Conservation (phyloP, 2,888 invertebrate species). For the Drosophila crucigera region DNA sequence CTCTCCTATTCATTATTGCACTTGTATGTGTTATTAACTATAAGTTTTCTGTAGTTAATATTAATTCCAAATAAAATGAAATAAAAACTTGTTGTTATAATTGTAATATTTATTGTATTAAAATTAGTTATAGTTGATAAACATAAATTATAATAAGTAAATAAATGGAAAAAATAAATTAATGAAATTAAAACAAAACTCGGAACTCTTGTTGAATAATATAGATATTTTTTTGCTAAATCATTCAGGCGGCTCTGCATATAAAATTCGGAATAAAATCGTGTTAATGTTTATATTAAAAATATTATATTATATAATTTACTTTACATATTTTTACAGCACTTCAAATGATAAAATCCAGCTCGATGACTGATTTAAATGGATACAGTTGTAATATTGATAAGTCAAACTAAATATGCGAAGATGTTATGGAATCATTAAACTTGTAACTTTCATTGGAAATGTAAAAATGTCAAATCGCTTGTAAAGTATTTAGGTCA, state of each 20-base stretch:
- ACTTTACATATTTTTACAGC: neutral
- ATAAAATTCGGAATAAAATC: neutral
- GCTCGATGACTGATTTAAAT: neutral
- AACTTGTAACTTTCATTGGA: accelerated
- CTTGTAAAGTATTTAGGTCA: neutral
- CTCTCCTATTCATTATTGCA: neutral
- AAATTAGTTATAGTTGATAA: neutral
- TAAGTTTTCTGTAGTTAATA: neutral
- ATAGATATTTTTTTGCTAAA: neutral
- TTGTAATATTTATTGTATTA: neutral
- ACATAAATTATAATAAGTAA: no score
- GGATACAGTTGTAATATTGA: neutral
- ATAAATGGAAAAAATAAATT: neutral
- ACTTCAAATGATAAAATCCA: neutral
- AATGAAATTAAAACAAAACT: neutral
- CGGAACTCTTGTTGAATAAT: neutral
- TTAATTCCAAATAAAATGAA: neutral
- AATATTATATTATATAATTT: neutral
- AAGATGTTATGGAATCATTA: neutral
- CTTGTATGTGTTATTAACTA: neutral
- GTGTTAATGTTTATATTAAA: neutral
- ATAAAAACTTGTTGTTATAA: neutral
- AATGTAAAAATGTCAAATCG: neutral
- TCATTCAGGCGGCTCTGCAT: neutral
- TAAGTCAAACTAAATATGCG: neutral